Conservation (phyloP, 2,797 vertebrate species). For the Helostoma temminkii region DNA sequence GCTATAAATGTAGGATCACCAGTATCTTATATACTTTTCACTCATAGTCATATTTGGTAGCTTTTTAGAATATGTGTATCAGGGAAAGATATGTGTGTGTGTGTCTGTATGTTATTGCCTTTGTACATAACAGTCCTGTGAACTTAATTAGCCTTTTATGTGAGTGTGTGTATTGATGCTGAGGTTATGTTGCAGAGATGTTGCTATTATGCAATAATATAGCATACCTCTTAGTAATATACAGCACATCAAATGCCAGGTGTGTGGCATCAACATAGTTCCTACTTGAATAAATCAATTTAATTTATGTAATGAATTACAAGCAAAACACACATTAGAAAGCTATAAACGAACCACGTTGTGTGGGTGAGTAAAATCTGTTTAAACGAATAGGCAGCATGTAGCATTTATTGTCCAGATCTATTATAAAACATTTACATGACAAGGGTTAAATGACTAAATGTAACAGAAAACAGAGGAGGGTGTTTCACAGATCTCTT, state of each 20-base stretch:
- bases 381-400: constrained; percentile 36
- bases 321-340: constrained; percentile 26
- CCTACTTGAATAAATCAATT: constrained; percentile 27
- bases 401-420: constrained; percentile 39
- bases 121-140: constrained; percentile 81
- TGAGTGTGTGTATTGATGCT: constrained; percentile 39
- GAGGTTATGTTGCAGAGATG: constrained; percentile 60
- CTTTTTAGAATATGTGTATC: constrained; percentile 81
- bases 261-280: constrained; percentile 50
- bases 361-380: no score
- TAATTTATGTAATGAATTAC: constrained; percentile 54
- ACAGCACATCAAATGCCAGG: constrained; percentile 44
- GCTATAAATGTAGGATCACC: constrained; percentile 77
- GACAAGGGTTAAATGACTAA: constrained; percentile 19
- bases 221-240: constrained; percentile 57
- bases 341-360: constrained; percentile 6
- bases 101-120: constrained; percentile 70
- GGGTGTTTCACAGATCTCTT: constrained; percentile 14
- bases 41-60: constrained; percentile 78
- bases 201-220: constrained; percentile 68
- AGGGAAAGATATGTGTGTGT: constrained; percentile 70
- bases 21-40: constrained; percentile 74
- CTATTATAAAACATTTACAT: constrained; percentile 47
- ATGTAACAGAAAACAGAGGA: neutral
- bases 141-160: constrained; percentile 68